These are phyloP conservation scores for Vespertilio murinus DNA, from an alignment of 2,797 vertebrate species.

Conservation along the genomic window DNA sequence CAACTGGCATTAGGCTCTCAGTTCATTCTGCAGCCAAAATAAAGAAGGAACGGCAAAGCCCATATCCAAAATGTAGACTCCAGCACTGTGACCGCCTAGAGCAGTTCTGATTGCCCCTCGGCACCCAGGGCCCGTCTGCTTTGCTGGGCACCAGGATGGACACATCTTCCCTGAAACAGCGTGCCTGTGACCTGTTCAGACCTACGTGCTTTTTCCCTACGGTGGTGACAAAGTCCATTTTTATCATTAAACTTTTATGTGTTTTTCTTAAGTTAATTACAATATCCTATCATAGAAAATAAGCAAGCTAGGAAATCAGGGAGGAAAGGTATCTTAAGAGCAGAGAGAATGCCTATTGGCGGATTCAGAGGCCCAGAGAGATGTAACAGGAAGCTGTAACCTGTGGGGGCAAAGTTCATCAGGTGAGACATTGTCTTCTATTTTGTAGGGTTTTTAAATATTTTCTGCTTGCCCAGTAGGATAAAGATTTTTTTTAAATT, in stretches of 20 bases:
- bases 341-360: background rate
- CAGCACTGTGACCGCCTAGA: background rate
- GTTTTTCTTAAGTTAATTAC: slow-evolving; percentile 19
- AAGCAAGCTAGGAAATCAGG: background rate
- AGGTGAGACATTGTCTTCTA: background rate
- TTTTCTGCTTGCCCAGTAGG: background rate
- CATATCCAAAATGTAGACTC: background rate
- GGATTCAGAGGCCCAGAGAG: background rate
- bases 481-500: background rate
- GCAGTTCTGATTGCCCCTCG: background rate
- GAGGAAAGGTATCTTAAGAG: background rate
- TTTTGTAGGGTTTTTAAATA: background rate
- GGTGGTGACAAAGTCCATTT: background rate
- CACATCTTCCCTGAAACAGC: background rate
- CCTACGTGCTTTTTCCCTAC: background rate
- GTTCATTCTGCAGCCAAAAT: slow-evolving; percentile 55
- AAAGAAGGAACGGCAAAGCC: slow-evolving; percentile 56
- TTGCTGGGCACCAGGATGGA: background rate
- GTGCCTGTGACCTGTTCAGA: background rate
- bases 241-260: background rate
- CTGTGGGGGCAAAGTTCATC: background rate
- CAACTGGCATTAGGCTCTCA: slow-evolving; percentile 57
- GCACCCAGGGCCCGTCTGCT: background rate
- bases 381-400: background rate
- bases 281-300: background rate